These are phyloP conservation scores for Tadarida brasiliensis DNA, from an alignment of 2,797 vertebrate genomes.

Conservation along the genomic window DNA sequence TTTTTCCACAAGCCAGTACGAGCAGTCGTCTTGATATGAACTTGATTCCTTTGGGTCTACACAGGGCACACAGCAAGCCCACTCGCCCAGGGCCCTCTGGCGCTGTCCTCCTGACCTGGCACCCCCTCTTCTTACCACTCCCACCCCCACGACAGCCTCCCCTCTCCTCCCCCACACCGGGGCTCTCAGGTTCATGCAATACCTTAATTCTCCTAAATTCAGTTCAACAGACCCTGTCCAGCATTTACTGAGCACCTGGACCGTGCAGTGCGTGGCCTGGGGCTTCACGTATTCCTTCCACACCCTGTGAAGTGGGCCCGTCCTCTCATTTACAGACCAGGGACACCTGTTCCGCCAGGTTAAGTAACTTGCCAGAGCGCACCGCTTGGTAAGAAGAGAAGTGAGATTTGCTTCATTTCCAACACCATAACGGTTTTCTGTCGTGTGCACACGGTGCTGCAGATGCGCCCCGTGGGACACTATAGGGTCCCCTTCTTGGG, in stretches of 20 bases:
- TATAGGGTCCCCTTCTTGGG: background rate
- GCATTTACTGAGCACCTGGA: background rate
- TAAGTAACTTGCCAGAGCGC: background rate
- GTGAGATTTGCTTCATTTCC: no score
- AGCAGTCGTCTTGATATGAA: no score
- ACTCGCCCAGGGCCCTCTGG: background rate
- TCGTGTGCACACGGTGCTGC: no score
- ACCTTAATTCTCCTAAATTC: background rate
- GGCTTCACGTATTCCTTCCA: background rate
- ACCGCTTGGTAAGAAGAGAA: fast-evolving
- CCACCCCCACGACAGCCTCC: fast-evolving
- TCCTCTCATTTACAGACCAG: background rate
- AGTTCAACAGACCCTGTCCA: background rate
- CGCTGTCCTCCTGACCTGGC: background rate
- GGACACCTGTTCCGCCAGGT: background rate
- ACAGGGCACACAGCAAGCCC: fast-evolving
- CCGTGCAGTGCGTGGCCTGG: fast-evolving
- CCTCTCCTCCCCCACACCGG: fast-evolving
- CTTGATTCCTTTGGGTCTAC: background rate
- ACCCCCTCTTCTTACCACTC: background rate
- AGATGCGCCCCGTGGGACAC: background rate
- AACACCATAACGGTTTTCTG: background rate
- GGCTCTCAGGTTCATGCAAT: fast-evolving
- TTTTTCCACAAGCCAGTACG: background rate
- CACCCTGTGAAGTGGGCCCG: background rate